Evolutionary conservation across 92 coral and sea anemone genomes (phyloP).

Genomic region (Porites evermanni): DNA sequence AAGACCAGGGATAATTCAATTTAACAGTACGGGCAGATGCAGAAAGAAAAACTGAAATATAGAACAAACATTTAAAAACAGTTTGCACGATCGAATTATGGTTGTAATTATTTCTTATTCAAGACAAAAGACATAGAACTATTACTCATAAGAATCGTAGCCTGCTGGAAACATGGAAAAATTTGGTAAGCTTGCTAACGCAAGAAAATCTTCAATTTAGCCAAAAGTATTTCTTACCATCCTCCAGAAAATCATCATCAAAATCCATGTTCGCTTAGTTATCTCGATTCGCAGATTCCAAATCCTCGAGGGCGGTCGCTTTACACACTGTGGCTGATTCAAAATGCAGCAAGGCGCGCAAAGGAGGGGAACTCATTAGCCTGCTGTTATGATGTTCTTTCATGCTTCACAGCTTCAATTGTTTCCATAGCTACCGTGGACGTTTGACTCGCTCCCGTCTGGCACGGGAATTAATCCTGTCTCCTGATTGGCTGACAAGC

Average conservation of each 20-base stretch:
- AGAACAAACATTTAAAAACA: not conserved
- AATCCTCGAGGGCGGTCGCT: conserved; percentile 19
- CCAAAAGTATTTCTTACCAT: conserved; percentile 25
- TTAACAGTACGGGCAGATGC: not conserved
- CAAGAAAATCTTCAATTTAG: not conserved
- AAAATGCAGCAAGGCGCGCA: conserved; percentile 8
- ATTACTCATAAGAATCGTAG: not conserved
- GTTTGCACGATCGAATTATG: not conserved
- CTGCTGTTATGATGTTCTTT: not conserved
- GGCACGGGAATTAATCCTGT: not conserved
- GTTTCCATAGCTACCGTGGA: conserved; percentile 36
- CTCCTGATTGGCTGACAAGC: not conserved
- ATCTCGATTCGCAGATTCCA: not conserved
- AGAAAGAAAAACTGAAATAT: not conserved
- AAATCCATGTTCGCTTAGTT: conserved; percentile 20
- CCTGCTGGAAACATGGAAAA: not conserved
- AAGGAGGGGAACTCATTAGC: conserved; percentile 41
- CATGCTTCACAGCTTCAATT: conserved; percentile 21
- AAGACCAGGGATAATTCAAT: not conserved
- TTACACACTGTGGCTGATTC: conserved; percentile 13
- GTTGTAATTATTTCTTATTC: not conserved
- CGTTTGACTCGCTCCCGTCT: not conserved
- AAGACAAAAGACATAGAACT: not conserved
- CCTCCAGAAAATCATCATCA: conserved; percentile 4
- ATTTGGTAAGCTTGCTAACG: not conserved